Percentiles rank a stretch among this genome's conserved stretches.
Conservation (phyloP, 2,797 vertebrate genomes). For the Phalloptychus januarius region DNA sequence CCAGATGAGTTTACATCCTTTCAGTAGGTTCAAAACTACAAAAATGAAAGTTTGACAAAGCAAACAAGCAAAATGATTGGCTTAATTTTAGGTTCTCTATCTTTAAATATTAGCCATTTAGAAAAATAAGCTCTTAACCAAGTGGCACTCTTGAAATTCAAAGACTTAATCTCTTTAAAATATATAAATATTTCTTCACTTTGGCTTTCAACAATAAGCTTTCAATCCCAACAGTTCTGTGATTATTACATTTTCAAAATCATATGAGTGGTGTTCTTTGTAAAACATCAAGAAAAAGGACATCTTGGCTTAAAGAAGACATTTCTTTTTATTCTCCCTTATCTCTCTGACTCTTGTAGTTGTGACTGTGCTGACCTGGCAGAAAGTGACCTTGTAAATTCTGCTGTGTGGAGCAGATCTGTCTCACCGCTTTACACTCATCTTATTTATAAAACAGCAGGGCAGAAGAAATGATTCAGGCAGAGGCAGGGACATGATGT, state of each 20-base stretch:
- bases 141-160: not conserved
- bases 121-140: not conserved
- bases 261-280: not conserved
- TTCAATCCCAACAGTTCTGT: not conserved
- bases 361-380: constrained; percentile 55
- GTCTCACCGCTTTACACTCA: constrained; percentile 58
- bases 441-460: constrained; percentile 59
- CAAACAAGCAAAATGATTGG: not conserved
- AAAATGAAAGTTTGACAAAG: not conserved
- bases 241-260: not conserved
- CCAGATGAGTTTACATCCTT: not conserved
- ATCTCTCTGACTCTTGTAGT: not conserved
- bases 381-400: constrained; percentile 53
- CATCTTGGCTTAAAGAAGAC: not conserved
- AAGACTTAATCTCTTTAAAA: not conserved
- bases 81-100: not conserved
- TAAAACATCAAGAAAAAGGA: not conserved
- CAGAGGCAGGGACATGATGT: constrained; percentile 6
- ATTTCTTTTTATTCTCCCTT: not conserved
- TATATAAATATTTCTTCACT: not conserved
- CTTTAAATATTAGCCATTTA: not conserved
- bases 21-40: not conserved
- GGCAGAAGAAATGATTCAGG: constrained; percentile 27
- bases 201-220: not conserved
- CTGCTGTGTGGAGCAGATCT: constrained; percentile 38